Percentiles rank a stretch among this genome's conserved stretches.
Conservation (phyloP, 2,113 vertebrate genomes). For the Rafetus swinhoei region DNA sequence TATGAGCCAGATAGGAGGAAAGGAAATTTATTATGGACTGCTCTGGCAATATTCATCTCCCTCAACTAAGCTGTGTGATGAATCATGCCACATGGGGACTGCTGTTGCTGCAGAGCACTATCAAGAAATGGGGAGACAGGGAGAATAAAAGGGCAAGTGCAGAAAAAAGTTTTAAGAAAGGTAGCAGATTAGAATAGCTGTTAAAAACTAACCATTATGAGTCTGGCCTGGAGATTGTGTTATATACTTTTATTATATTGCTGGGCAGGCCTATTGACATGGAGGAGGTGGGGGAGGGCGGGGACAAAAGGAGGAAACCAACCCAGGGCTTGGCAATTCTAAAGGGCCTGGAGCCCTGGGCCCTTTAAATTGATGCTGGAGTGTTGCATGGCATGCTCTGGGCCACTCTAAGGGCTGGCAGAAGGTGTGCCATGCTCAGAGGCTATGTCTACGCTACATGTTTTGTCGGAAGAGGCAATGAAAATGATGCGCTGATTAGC, state of each 20-base stretch:
- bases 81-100: slow-evolving; percentile 20
- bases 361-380: no score
- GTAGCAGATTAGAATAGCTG: neutral
- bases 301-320: no score
- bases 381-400: no score
- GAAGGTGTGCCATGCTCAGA: no score
- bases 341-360: no score
- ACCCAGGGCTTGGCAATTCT: no score
- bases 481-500: no score
- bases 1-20: slow-evolving; percentile 42
- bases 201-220: slow-evolving; percentile 34
- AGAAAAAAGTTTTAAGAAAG: neutral
- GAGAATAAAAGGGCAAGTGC: neutral
- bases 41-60: slow-evolving; percentile 53
- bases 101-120: slow-evolving; percentile 19
- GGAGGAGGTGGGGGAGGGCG: no score
- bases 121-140: neutral
- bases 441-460: no score
- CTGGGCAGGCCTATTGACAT: slow-evolving; percentile 42
- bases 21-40: slow-evolving; percentile 40
- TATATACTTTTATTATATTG: slow-evolving; percentile 28
- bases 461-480: no score
- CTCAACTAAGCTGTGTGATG: slow-evolving; percentile 25
- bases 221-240: neutral
- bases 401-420: no score